A percentile compares a stretch with the other conserved stretches of the same genome.
Conservation (phyloP, 2,888 invertebrate genomes). For the Graphium colonna region DNA sequence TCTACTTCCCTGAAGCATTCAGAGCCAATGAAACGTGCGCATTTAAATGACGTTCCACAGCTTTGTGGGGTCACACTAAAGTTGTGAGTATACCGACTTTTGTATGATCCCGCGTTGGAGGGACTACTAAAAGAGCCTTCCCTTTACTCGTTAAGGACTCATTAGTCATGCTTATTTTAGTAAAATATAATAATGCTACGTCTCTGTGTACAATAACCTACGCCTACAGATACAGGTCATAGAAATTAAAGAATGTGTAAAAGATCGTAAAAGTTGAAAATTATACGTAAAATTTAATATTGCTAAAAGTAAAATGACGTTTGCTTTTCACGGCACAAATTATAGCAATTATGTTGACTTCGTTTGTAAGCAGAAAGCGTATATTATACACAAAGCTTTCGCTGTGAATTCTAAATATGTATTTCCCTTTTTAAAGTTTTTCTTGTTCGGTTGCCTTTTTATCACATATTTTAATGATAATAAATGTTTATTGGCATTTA, state of each 20-base stretch:
- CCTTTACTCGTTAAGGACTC: conserved; percentile 64
- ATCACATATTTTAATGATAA: too few species aligned
- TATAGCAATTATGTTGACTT: too few species aligned
- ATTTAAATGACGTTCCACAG: conserved; percentile 78
- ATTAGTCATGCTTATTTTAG: conserved; percentile 70
- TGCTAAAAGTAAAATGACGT: not conserved
- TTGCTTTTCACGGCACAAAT: not conserved
- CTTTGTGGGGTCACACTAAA: conserved; percentile 78
- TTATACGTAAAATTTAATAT: not conserved
- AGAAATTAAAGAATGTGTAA: not conserved
- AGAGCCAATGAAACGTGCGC: conserved; percentile 80
- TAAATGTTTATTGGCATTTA: too few species aligned
- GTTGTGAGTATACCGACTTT: conserved; percentile 63
- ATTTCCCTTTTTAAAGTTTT: too few species aligned
- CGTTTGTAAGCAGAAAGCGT: too few species aligned
- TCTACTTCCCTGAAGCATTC: conserved; percentile 78
- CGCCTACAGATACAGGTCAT: not conserved
- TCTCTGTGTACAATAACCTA: not conserved
- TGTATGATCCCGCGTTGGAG: conserved; percentile 56
- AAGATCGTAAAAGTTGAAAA: too few species aligned
- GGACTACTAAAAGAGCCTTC: conserved; percentile 62
- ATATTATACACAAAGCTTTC: too few species aligned
- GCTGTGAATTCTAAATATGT: too few species aligned
- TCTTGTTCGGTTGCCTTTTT: too few species aligned
- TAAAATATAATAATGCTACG: conserved; percentile 41